Evolutionary conservation across 2,888 invertebrate species (phyloP), one percentile per base, ranked within the genome.

Genomic region (Cataglyphis albicans): DNA sequence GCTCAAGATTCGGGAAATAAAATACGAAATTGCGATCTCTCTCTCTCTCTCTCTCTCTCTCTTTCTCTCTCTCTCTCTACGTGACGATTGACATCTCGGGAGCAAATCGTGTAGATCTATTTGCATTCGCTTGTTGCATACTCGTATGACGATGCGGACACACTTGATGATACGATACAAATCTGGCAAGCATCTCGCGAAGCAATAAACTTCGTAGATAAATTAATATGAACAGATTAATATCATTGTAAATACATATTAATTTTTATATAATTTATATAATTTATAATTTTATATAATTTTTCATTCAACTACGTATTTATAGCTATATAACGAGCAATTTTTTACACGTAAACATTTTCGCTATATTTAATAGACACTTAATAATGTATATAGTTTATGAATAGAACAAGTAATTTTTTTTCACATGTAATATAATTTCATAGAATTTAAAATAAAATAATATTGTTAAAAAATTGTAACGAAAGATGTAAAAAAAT

Each of bases 131-230:
- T 32, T 15, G 61, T 67, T 63, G 12, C 21, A 68, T 18, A 80
- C 29, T 73, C 35, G 73, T 35, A 21, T 52, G 25, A 21, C 25
- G 61, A 68, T 68, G 87, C 52, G n/a, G 52, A 52, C 2, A n/a
- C 2, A 52, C 52, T 52, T 52, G 52, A n/a, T 52, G 52, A 52
- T 52, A n/a, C 7, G 52, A n/a, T 70, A 61, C 64, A 73, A 73
- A 74, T 74, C 68, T 84, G 84, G 81, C 76, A 44, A 29, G 25
- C 5, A 63, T 29, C 63, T 75, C 29, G 18, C 41, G 32, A 32
- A 44, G 63, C 76, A 81, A 65, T 59, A 87, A 87, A 84, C 63
- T 87, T 76, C 48, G 63, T 18, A 32, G 52, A 10, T 78, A 74
- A 52, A 52, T 52, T 52, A n/a, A 52, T 52, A 52, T 7, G 2